phyloP scores from a whole-genome alignment of 2,888 invertebrate species.

The Adelognathus sp. region DNA sequence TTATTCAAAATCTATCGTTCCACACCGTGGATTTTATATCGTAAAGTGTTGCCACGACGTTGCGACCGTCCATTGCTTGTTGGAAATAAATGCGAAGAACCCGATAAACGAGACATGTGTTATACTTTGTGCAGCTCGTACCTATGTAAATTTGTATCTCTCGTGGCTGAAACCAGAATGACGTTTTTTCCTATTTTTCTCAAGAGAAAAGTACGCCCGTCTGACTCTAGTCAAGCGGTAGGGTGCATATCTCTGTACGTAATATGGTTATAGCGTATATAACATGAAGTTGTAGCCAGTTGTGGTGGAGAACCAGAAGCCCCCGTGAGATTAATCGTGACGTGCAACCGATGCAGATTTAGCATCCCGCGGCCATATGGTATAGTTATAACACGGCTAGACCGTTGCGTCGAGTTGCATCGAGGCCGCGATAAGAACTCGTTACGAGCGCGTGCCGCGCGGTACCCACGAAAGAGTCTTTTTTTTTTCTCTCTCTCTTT shows the following conservation, averaged over 20 bases:
- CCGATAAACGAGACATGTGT: conserved; percentile 39
- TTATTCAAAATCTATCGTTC: conserved; percentile 6
- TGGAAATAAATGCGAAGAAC: conserved; percentile 37
- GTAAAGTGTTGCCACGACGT: conserved; percentile 19
- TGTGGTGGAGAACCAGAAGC: conserved; percentile 56
- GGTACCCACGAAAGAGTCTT: neutral
- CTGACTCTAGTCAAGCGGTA: neutral
- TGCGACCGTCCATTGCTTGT: neutral
- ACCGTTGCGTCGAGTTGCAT: conserved; percentile 40
- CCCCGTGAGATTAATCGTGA: conserved; percentile 56
- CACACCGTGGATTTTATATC: neutral
- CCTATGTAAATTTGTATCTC: neutral
- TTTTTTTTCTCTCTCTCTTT: too few species aligned
- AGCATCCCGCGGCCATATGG: conserved; percentile 53
- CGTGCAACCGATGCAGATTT: conserved; percentile 50
- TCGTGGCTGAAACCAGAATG: too few species aligned
- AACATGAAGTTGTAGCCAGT: conserved; percentile 43
- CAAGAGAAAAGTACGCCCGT: too few species aligned
- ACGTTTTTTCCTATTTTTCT: too few species aligned
- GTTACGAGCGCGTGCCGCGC: conserved; percentile 13
- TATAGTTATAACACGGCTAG: conserved; percentile 1
- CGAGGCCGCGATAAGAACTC: conserved; percentile 45
- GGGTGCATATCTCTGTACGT: neutral
- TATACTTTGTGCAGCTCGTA: neutral
- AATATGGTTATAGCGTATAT: conserved; percentile 12